Evolutionary conservation across 2,797 vertebrate genomes (phyloP).

Genomic region (Parotocinclus haroldoi): DNA sequence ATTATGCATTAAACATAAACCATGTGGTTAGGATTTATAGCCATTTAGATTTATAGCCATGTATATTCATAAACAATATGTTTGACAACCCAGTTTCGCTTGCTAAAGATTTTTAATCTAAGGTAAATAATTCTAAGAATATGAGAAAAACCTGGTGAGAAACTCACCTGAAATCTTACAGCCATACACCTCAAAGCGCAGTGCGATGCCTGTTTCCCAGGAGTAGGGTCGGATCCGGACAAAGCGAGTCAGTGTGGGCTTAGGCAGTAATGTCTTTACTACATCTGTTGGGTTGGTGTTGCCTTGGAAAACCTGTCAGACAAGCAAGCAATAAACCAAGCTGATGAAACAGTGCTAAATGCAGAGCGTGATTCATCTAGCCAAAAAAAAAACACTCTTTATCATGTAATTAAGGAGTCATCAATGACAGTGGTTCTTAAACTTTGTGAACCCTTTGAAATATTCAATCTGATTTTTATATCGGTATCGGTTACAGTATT

Average conservation of each 20-base stretch:
- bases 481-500: too few relatives aligned
- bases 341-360: too few relatives aligned
- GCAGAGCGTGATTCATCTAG: too few relatives aligned
- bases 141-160: slow-evolving; percentile 14
- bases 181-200: slow-evolving; percentile 97
- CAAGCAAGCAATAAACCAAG: slow-evolving; percentile 22
- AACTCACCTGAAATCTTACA: slow-evolving; percentile 94
- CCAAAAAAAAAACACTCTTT: too few relatives aligned
- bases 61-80: slow-evolving; percentile 9
- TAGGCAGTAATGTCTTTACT: slow-evolving; percentile 83
- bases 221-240: slow-evolving; percentile 83
- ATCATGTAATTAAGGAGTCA: too few relatives aligned
- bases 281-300: slow-evolving; percentile 90
- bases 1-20: slow-evolving; percentile 36
- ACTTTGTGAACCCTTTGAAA: too few relatives aligned
- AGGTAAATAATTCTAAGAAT: not conserved
- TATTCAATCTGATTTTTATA: too few relatives aligned
- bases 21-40: slow-evolving; percentile 32
- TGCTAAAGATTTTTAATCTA: not conserved
- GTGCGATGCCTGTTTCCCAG: slow-evolving; percentile 93
- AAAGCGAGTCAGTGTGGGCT: slow-evolving; percentile 87
- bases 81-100: slow-evolving; percentile 6
- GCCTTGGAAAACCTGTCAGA: slow-evolving; percentile 84
- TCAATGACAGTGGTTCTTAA: too few relatives aligned
- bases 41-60: slow-evolving; percentile 21